Evolutionary conservation across 1,140 invertebrate genomes (phyloP).

Genomic region (Drosophila willistoni): DNA sequence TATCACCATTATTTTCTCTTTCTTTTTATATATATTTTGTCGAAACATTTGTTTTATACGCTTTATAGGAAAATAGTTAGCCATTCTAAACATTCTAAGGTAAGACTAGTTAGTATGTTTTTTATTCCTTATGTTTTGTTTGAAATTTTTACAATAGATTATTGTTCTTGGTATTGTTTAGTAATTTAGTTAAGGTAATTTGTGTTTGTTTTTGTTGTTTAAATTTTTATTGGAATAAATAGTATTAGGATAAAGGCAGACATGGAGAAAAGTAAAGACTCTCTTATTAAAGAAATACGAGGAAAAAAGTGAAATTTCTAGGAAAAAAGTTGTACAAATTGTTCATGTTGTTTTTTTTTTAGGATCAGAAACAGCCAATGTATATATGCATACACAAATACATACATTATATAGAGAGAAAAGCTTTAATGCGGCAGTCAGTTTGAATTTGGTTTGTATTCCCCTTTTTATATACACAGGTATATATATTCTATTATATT

Average conservation of each 20-base stretch:
- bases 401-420: conserved; percentile 49
- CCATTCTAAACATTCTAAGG: conserved; percentile 71
- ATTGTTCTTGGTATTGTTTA: conserved; percentile 78
- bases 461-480: conserved; percentile 26
- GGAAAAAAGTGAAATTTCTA: neutral
- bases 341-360: neutral
- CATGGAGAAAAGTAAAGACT: conserved; percentile 20
- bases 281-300: conserved; percentile 8
- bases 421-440: conserved; percentile 71
- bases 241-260: conserved; percentile 32
- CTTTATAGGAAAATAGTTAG: conserved; percentile 70
- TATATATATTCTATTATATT: conserved; percentile 41
- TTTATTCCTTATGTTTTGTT: conserved; percentile 23
- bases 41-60: conserved; percentile 55
- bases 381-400: neutral
- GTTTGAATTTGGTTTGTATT: conserved; percentile 59
- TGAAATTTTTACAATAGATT: conserved; percentile 79
- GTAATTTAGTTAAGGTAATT: conserved; percentile 50
- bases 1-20: conserved; percentile 55
- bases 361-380: conserved; percentile 53
- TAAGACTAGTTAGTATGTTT: conserved; percentile 59
- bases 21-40: conserved; percentile 29
- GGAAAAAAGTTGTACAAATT: conserved; percentile 4
- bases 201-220: conserved; percentile 38
- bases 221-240: conserved; percentile 23